phyloP scores from a whole-genome alignment of 2,888 invertebrate genomes.

The Napeogenes inachia region DNA sequence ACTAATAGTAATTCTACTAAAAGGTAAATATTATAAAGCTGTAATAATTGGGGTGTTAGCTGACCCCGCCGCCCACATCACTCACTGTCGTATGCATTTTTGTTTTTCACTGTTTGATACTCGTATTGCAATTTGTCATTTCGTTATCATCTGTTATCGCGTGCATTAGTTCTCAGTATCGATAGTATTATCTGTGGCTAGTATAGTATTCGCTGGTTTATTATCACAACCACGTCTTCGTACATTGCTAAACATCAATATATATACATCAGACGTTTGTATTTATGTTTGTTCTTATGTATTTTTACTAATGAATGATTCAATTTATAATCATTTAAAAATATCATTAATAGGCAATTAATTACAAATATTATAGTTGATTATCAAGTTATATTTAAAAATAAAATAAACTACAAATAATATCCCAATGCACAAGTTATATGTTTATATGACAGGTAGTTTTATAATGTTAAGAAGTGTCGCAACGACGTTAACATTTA shows the following conservation, averaged over 20 bases:
- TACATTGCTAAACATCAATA: slow-evolving; percentile 26
- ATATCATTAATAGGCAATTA: too few species aligned
- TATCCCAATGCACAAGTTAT: too few species aligned
- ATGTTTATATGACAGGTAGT: not conserved
- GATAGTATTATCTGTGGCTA: slow-evolving; percentile 62
- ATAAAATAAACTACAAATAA: too few species aligned
- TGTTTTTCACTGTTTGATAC: slow-evolving; percentile 37
- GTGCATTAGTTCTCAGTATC: slow-evolving; percentile 63
- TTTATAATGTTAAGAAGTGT: slow-evolving; percentile 8
- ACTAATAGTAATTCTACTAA: too few species aligned
- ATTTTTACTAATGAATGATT: not conserved
- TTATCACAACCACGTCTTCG: slow-evolving; percentile 32
- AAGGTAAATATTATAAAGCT: too few species aligned
- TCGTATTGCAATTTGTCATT: slow-evolving; percentile 63
- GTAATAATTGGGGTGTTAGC: too few species aligned
- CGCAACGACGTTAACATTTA: slow-evolving; percentile 44
- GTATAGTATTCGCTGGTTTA: slow-evolving; percentile 50
- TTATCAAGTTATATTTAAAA: too few species aligned
- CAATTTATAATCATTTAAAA: too few species aligned
- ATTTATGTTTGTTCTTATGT: slow-evolving; percentile 13
- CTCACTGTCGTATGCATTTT: slow-evolving; percentile 32
- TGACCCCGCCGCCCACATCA: slow-evolving; percentile 11
- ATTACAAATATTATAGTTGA: too few species aligned
- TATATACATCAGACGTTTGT: not conserved
- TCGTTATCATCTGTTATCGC: slow-evolving; percentile 59